These are phyloP conservation scores for Pycnonotus jocosus DNA, from an alignment of 2,113 vertebrate species.

Conservation along the genomic window DNA sequence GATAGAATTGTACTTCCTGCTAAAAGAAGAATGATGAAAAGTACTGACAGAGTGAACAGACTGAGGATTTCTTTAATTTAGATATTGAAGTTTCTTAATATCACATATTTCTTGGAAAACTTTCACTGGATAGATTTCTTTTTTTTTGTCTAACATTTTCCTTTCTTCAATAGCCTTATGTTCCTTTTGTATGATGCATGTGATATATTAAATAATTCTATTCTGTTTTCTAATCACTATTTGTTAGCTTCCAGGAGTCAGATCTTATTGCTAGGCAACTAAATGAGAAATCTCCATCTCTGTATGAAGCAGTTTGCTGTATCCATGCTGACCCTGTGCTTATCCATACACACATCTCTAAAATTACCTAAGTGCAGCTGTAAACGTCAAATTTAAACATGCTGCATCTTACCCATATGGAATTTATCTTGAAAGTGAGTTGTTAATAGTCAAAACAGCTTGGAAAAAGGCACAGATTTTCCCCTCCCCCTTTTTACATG, in stretches of 20 bases:
- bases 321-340: not conserved
- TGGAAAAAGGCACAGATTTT: not conserved
- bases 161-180: not conserved
- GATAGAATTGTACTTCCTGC: not conserved
- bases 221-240: not conserved
- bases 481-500: not conserved
- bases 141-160: not conserved
- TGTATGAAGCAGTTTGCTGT: not conserved
- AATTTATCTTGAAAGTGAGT: constrained; percentile 30
- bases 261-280: constrained; percentile 59
- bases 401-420: not conserved
- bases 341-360: not conserved
- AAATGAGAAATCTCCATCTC: constrained; percentile 8
- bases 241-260: constrained; percentile 17
- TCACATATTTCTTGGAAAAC: not conserved
- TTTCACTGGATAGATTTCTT: not conserved
- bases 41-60: not conserved
- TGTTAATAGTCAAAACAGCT: constrained; percentile 10
- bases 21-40: not conserved
- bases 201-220: not conserved
- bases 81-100: not conserved
- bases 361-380: not conserved
- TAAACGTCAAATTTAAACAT: constrained; percentile 3
- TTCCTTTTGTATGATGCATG: not conserved
- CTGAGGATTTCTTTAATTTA: not conserved